Base-by-base conservation (phyloP, 2,113 vertebrate genomes). In the Paraplagusia blochii region DNA sequence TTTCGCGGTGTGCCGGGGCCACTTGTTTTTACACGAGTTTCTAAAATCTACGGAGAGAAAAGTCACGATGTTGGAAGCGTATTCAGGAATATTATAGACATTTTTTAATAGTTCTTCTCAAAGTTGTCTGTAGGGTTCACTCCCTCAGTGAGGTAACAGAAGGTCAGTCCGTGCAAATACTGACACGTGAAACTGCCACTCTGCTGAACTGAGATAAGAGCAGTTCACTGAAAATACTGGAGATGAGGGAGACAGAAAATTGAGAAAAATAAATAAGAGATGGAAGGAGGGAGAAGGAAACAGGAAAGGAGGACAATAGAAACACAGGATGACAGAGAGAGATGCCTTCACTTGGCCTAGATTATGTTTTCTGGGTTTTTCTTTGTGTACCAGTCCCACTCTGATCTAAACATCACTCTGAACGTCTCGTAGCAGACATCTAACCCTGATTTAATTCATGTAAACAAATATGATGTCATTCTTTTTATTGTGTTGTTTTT, bases 141-240 rank as follows among this genome's bases (percentile, higher is more conserved):
- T 55, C 45, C 61, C 29, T 15, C 53, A 53, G 40, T 8, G 36
- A 36, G 50, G 48, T 58, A 72, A 9, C 48, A 44, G 38, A 57
- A 72, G 50, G 53, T 66, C 42, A 51, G 47, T 63, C 18, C n/a
- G 18, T 53, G 69, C 72, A 59, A 66, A 46, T 72, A 2, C 8
- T 33, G 69, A 56, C 42, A 43, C 52, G 19, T 48, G 44, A 45
- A 15, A 39, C 50, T 55, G 61, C 70, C 60, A 42, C 33, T 17
- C 79, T 84, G 84, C 65, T 62, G 56, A 51, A 57, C 38, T 0
- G 57, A 63, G 81, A 84, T 82, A 80, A 82, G 57, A 74, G 51
- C 66, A 53, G 60, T 68, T 62, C 58, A 59, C 1, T 1, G 56
- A 52, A 45, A 79, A 66, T 36, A 44, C 68, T 59, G 53, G 51